phyloP scores from a whole-genome alignment of 1,140 invertebrate species.

The Hylyphantes graminicola region DNA sequence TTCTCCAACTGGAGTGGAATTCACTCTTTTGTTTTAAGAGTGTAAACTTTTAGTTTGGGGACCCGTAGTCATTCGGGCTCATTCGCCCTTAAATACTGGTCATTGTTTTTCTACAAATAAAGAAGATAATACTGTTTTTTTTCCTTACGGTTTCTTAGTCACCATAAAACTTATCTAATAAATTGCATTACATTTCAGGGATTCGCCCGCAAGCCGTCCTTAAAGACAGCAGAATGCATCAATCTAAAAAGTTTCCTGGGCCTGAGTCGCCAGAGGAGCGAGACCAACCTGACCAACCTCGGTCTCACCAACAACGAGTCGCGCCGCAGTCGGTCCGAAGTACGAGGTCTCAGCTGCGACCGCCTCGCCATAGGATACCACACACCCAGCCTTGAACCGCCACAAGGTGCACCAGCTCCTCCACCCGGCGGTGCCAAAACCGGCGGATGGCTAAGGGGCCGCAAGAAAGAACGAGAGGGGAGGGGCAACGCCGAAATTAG shows the following conservation, averaged over 20 bases:
- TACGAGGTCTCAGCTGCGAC: slow-evolving; percentile 25
- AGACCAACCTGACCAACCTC: slow-evolving; percentile 44
- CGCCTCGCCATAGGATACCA: slow-evolving; percentile 33
- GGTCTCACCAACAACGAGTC: slow-evolving; percentile 2
- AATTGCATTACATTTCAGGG: background rate
- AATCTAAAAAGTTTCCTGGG: slow-evolving; percentile 43
- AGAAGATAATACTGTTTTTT: no score
- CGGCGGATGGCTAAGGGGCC: slow-evolving; percentile 24
- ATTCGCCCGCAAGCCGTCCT: slow-evolving; percentile 24
- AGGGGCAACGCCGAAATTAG: background rate
- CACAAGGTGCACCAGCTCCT: background rate
- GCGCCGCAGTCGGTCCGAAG: slow-evolving; percentile 25
- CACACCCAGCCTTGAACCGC: background rate
- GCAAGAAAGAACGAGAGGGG: slow-evolving; percentile 22
- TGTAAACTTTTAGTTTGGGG: no score
- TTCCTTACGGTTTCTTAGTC: no score
- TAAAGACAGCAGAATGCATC: slow-evolving; percentile 29
- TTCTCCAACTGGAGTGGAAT: no score
- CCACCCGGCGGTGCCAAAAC: slow-evolving; percentile 15
- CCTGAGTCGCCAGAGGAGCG: slow-evolving; percentile 42
- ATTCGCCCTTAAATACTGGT: no score
- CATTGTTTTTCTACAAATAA: no score
- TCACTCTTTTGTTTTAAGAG: no score
- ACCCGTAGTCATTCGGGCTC: no score
- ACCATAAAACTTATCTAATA: no score